Evolutionary conservation across 2,888 invertebrate species (phyloP).

Genomic region (Hyppa rectilinea): DNA sequence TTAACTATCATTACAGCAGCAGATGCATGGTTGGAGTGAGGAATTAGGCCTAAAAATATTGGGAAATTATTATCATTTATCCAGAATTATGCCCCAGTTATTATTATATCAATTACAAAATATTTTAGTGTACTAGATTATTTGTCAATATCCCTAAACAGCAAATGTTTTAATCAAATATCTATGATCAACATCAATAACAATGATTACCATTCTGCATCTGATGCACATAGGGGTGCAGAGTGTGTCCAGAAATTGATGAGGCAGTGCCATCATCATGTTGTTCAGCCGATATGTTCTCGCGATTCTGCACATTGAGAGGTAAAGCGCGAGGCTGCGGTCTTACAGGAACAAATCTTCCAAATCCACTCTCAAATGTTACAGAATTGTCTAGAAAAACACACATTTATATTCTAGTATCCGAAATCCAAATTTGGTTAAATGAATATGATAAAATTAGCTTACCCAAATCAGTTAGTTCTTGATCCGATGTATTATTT

Average conservation of each 20-base stretch:
- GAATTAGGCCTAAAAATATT: conserved; percentile 79
- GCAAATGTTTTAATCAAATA: conserved; percentile 1
- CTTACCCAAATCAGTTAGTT: conserved; percentile 88
- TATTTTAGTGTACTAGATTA: not conserved
- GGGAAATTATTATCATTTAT: not conserved
- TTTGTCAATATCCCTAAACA: not conserved
- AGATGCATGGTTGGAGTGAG: conserved; percentile 88
- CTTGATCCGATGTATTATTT: conserved; percentile 88
- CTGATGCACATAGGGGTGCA: conserved; percentile 87
- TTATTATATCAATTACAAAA: not conserved
- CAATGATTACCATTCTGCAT: conserved; percentile 84
- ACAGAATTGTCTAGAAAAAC: conserved; percentile 84
- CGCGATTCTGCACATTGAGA: conserved; percentile 85
- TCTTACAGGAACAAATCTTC: conserved; percentile 89
- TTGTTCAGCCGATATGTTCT: conserved; percentile 81
- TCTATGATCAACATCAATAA: not conserved
- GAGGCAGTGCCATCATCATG: conserved; percentile 83
- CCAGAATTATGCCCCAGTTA: not conserved
- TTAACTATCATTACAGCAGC: conserved; percentile 90
- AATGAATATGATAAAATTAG: conserved; percentile 41
- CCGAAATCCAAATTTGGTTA: conserved; percentile 37
- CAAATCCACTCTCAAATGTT: conserved; percentile 87
- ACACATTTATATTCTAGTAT: conserved; percentile 32
- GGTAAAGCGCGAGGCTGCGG: conserved; percentile 88
- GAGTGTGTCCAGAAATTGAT: conserved; percentile 81